Percentiles rank a stretch among this genome's conserved stretches.
Evolutionary conservation across 2,888 invertebrate genomes (phyloP).

Genomic region (Cheilosia scutellata): DNA sequence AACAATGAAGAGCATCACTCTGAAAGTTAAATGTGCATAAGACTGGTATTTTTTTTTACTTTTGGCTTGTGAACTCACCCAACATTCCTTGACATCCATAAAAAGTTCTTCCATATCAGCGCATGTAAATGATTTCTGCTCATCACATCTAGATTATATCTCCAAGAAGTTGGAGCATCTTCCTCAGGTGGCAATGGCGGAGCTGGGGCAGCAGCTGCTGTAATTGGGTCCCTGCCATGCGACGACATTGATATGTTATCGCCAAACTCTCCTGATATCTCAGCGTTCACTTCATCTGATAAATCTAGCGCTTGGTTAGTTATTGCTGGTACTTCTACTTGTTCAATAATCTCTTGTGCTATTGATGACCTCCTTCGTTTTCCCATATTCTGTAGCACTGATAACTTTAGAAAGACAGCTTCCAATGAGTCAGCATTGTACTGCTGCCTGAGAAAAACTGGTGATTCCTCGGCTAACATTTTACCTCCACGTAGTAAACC

Average conservation of each 20-base stretch:
- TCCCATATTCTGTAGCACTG: slow-evolving; percentile 92
- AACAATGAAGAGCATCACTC: slow-evolving; percentile 93
- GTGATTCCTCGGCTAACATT: slow-evolving; percentile 93
- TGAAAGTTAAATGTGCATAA: slow-evolving; percentile 79
- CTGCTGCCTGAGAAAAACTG: slow-evolving; percentile 88
- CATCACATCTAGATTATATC: slow-evolving; percentile 88
- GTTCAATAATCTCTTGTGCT: slow-evolving; percentile 89
- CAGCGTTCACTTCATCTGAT: slow-evolving; percentile 88
- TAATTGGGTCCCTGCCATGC: slow-evolving; percentile 88
- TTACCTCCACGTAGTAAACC: slow-evolving; percentile 93
- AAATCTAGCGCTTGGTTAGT: slow-evolving; percentile 88
- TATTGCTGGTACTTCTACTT: slow-evolving; percentile 87
- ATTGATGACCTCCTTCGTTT: slow-evolving; percentile 92
- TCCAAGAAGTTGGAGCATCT: slow-evolving; percentile 85
- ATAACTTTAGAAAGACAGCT: slow-evolving; percentile 92
- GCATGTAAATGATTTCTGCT: slow-evolving; percentile 91
- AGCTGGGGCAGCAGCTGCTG: slow-evolving; percentile 85
- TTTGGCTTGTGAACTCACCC: slow-evolving; percentile 85
- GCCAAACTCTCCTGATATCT: slow-evolving; percentile 94
- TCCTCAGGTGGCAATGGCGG: slow-evolving; percentile 90
- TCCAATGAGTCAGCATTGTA: slow-evolving; percentile 91
- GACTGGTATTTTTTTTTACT: background rate
- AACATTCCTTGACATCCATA: slow-evolving; percentile 93
- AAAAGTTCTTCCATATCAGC: slow-evolving; percentile 94
- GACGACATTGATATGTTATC: slow-evolving; percentile 93